Conservation (phyloP, 2,113 vertebrate species). For the Mesitornis unicolor region DNA sequence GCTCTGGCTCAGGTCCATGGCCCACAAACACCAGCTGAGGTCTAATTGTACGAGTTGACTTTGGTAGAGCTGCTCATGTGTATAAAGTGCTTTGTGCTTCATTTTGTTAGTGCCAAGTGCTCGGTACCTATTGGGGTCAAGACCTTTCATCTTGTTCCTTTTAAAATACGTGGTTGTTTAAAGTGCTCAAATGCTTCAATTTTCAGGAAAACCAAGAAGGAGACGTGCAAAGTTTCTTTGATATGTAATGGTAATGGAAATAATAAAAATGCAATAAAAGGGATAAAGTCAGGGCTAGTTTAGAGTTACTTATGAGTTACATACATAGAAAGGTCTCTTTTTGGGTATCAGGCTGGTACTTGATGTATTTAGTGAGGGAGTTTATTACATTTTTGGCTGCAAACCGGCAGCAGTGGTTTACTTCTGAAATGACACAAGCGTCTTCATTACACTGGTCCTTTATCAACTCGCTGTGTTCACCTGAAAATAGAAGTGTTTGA, state of each 20-base stretch:
- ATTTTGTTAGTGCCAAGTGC: not conserved
- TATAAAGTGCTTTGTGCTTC: not conserved
- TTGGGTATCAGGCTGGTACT: not conserved
- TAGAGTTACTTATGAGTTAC: not conserved
- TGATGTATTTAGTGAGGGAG: not conserved
- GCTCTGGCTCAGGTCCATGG: not conserved
- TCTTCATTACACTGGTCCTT: not conserved
- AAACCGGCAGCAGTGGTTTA: not conserved
- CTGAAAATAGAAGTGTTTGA: not conserved
- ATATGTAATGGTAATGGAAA: not conserved
- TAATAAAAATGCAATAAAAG: not conserved
- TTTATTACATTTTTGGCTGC: not conserved
- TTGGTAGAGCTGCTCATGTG: not conserved
- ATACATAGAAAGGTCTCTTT: not conserved
- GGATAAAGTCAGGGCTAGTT: not conserved
- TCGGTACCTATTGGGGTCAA: not conserved
- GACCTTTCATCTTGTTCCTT: not conserved
- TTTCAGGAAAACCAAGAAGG: not conserved
- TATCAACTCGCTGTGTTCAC: rapidly evolving
- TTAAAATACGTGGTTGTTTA: not conserved
- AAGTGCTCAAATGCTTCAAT: not conserved
- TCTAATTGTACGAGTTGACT: not conserved
- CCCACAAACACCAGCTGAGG: not conserved
- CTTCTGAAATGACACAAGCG: not conserved
- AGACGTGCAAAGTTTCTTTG: not conserved